phyloP scores from a whole-genome alignment of 2,113 vertebrate species.

The Hippocampus zosterae region DNA sequence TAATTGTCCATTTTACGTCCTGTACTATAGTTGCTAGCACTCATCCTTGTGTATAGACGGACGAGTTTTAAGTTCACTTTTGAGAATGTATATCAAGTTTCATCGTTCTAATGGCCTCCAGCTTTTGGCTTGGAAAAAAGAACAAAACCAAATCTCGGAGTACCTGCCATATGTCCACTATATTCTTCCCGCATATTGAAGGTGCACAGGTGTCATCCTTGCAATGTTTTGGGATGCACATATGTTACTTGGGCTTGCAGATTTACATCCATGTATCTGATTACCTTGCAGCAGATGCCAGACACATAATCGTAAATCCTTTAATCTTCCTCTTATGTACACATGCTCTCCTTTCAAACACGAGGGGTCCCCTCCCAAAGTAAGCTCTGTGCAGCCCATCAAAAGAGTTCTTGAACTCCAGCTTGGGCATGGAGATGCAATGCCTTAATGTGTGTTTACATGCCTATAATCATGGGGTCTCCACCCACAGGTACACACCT shows the following conservation, averaged over 20 bases:
- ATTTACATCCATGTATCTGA: constrained; percentile 39
- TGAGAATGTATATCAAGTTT: constrained; percentile 54
- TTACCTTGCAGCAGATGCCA: constrained; percentile 61
- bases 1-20: neutral
- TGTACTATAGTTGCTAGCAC: neutral
- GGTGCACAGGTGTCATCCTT: constrained; percentile 31
- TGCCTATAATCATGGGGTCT: constrained; percentile 33
- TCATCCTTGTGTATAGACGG: neutral
- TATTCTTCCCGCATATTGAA: constrained; percentile 47
- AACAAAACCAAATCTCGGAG: constrained; percentile 43
- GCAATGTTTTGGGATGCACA: constrained; percentile 39
- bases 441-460: constrained; percentile 24
- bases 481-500: constrained; percentile 85
- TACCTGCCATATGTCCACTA: constrained; percentile 45
- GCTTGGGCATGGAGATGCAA: neutral
- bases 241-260: constrained; percentile 52
- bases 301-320: constrained; percentile 58
- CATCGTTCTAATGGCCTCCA: constrained; percentile 31
- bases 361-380: constrained; percentile 22
- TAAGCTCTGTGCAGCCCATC: constrained; percentile 31
- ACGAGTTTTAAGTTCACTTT: constrained; percentile 37
- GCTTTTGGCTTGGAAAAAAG: constrained; percentile 43
- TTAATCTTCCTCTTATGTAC: constrained; percentile 63
- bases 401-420: constrained; percentile 11
- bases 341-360: constrained; percentile 46